Base-by-base conservation (phyloP, 2,113 vertebrate species). In the Neolamprologus ventralis region DNA sequence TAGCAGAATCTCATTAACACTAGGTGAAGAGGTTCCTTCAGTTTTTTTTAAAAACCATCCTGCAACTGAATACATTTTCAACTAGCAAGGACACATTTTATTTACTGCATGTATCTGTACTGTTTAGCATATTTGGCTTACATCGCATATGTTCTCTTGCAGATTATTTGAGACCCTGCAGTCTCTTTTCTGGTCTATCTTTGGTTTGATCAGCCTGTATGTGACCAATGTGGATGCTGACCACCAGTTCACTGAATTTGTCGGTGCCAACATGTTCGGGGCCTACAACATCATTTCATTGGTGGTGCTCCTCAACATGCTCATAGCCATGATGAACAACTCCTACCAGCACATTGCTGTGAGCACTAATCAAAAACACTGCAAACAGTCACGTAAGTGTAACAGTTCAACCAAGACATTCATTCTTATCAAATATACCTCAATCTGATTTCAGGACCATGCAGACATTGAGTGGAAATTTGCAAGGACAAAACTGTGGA, bases 321-420 rank as follows among this genome's bases (percentile, higher is more conserved):
- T 99, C 71, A 99, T 99, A 89, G 99, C 99, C 73, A 99, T 99
- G 99, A 99, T 99, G 99, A 99, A 99, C 95, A 99, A 99, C 93
- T 99, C 99, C 68, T 99, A 99, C 90, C 99, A 99, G 92, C 98
- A 99, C 83, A 99, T 99, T 88, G 99, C 99, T 85, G 99, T 99
- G 95, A 99, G 99, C 96, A 84, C 6, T 49, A 21, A 51, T 58
- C 83, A 79, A 33, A 88, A 8, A 58, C 21, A 21, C 23, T 13
- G 7, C 7, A 57, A 13, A n/a, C 47, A 80, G 2, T 0, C 7
- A 60, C 8, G 13, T 6, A 17, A 21, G 8, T 51, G 31, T 10
- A 55, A 58, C 2, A 75, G 21, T 82, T 68, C 13, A 73, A 49
- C 12, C 14, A 71, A 21, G 3, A 37, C 31, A 84, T 21, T 37